Evolutionary conservation across 2,888 invertebrate species (phyloP).

Genomic region (Campoplex capitator): DNA sequence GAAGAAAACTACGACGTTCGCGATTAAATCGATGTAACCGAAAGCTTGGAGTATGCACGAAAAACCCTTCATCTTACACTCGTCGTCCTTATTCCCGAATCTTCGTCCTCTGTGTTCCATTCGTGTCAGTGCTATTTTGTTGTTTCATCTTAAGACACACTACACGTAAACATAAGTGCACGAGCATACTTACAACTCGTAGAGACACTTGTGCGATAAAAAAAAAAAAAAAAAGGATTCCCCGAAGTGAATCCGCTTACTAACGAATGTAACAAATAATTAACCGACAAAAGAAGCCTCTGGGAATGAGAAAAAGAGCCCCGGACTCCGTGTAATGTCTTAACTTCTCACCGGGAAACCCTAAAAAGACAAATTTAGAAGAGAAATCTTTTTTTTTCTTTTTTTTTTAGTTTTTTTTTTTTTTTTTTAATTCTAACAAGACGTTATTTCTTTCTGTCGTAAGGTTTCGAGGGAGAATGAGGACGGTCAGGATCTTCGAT

Average conservation of each 20-base stretch:
- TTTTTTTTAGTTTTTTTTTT: constrained; percentile 9
- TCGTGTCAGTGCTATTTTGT: constrained; percentile 18
- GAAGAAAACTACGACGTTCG: background rate
- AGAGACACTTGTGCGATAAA: background rate
- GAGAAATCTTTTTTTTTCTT: constrained; percentile 1
- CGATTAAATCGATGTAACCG: background rate
- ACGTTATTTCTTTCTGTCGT: constrained; percentile 57
- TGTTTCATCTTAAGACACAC: background rate
- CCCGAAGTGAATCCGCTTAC: constrained; percentile 19
- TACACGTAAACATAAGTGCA: background rate
- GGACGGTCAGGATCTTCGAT: constrained; percentile 16
- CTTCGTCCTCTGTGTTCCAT: constrained; percentile 3
- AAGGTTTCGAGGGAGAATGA: constrained; percentile 46
- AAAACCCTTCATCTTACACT: background rate
- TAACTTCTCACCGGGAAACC: constrained; percentile 1
- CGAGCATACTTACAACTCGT: background rate
- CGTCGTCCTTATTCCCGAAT: constrained; percentile 1
- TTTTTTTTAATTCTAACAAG: constrained; percentile 41
- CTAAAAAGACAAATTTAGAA: constrained; percentile 2
- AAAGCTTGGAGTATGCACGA: background rate
- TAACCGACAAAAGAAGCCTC: constrained; percentile 20
- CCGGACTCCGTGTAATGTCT: background rate
- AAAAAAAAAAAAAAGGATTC: constrained; percentile 26
- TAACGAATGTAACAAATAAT: constrained; percentile 27
- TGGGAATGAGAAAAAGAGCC: background rate